A percentile compares a stretch with the other conserved stretches of the same genome.
Conservation (phyloP, 2,113 vertebrate genomes). For the Coreoperca whiteheadi region DNA sequence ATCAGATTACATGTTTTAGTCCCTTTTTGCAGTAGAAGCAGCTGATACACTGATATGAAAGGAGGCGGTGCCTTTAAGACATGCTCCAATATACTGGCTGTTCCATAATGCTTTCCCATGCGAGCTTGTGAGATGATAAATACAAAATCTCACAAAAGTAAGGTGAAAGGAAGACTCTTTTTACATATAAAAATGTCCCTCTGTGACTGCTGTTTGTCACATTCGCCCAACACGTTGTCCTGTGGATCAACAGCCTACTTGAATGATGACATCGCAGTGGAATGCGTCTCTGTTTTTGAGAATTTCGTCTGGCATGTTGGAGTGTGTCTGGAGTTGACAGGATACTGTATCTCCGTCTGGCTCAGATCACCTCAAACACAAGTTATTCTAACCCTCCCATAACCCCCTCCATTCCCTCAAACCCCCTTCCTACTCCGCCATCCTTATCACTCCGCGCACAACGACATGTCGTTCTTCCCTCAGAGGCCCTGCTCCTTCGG, state of each 20-base stretch:
- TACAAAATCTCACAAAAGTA: too few species aligned
- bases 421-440: not conserved
- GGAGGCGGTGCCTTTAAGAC: not conserved
- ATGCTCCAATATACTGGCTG: not conserved
- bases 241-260: conserved; percentile 10
- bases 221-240: not conserved
- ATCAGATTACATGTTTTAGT: conserved; percentile 46
- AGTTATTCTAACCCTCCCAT: conserved; percentile 50
- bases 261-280: conserved; percentile 43
- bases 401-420: not conserved
- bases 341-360: conserved; percentile 62
- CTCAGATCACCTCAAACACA: conserved; percentile 49
- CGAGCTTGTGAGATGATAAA: not conserved
- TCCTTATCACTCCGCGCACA: conserved; percentile 43
- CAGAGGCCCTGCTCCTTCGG: conserved; percentile 21
- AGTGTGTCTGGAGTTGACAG: conserved; percentile 56
- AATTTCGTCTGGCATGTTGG: conserved; percentile 44
- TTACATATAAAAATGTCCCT: conserved; percentile 3
- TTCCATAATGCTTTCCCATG: not conserved
- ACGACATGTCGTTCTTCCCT: conserved; percentile 24
- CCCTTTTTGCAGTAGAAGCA: conserved; percentile 27
- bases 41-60: conserved; percentile 39
- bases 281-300: conserved; percentile 59
- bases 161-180: not conserved
- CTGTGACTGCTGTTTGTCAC: conserved; percentile 14